Percentiles rank a stretch among this genome's conserved stretches.
phyloP scores from a whole-genome alignment of 2,113 vertebrate genomes.

The Catharus fuscescens region DNA sequence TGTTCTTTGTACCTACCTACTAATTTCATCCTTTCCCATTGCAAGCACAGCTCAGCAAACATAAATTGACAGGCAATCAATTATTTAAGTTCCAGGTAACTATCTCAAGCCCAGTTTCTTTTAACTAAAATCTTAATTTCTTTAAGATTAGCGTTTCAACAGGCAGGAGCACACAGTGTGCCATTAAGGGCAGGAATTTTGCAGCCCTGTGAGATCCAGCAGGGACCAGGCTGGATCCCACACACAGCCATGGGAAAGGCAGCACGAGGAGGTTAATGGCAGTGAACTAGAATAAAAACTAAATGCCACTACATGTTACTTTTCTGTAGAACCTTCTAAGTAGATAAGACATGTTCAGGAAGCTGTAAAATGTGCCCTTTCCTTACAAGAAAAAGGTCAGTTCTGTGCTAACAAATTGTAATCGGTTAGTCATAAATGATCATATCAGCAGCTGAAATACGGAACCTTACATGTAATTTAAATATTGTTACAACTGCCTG shows the following conservation, averaged over 20 bases:
- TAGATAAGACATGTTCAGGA: slow-evolving; percentile 76
- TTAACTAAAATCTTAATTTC: no score
- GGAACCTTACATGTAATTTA: slow-evolving; percentile 39
- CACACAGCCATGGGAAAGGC: slow-evolving; percentile 28
- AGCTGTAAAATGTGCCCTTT: slow-evolving; percentile 81
- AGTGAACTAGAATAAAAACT: slow-evolving; percentile 77
- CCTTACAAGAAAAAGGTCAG: slow-evolving; percentile 76
- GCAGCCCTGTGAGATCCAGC: background rate
- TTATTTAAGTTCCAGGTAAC: no score
- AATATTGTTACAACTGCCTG: slow-evolving; percentile 55
- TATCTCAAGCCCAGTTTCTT: no score
- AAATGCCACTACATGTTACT: slow-evolving; percentile 79
- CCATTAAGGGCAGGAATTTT: background rate
- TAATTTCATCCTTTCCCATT: no score
- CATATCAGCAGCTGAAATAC: slow-evolving; percentile 68
- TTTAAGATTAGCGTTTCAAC: no score
- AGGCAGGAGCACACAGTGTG: background rate
- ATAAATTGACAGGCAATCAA: no score
- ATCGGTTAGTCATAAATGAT: slow-evolving; percentile 75
- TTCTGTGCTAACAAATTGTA: slow-evolving; percentile 72
- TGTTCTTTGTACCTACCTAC: no score
- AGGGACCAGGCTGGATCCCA: background rate
- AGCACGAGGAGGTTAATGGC: slow-evolving; percentile 68
- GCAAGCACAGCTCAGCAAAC: no score
- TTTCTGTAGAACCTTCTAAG: slow-evolving; percentile 72